A percentile compares a stretch with the other conserved stretches of the same genome.
phyloP scores from a whole-genome alignment of 2,888 invertebrate genomes.

The Cyclophora albipunctata region DNA sequence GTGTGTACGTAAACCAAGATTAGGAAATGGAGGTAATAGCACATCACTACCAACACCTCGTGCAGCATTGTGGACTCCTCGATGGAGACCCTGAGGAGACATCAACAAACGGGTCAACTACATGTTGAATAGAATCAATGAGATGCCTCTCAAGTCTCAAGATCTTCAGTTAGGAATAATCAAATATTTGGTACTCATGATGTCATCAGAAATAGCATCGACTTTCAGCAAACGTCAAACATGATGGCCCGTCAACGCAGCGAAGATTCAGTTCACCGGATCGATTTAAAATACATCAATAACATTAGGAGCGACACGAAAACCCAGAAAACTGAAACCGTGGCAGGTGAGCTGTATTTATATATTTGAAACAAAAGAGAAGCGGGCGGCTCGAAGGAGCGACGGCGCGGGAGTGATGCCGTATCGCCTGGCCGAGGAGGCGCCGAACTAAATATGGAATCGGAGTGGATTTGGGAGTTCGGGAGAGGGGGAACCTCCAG shows the following conservation, averaged over 20 bases:
- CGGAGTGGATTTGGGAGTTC: conserved; percentile 27
- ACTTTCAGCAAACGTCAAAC: too few relatives aligned
- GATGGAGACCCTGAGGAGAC: too few relatives aligned
- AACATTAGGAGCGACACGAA: conserved; percentile 24
- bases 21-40: conserved; percentile 19
- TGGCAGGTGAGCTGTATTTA: conserved; percentile 55
- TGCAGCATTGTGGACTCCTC: conserved; percentile 10
- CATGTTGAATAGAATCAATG: too few relatives aligned
- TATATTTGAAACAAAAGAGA: conserved; percentile 39
- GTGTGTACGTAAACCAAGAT: conserved; percentile 20
- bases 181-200: too few relatives aligned
- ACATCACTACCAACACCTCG: conserved; percentile 15
- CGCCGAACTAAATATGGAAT: conserved; percentile 72
- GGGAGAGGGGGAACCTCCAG: conserved; percentile 39
- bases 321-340: conserved; percentile 34
- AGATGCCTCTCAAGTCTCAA: too few relatives aligned
- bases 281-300: conserved; percentile 16
- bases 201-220: too few relatives aligned
- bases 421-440: conserved; percentile 48
- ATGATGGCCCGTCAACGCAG: too few relatives aligned
- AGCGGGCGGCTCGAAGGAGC: conserved; percentile 40
- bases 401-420: conserved; percentile 48
- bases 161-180: too few relatives aligned
- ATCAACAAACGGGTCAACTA: too few relatives aligned
- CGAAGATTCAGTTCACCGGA: background rate